A percentile compares a stretch with the other conserved stretches of the same genome.
These are phyloP conservation scores for Tamias sibiricus DNA, from an alignment of 2,113 vertebrate species.

Conservation along the genomic window DNA sequence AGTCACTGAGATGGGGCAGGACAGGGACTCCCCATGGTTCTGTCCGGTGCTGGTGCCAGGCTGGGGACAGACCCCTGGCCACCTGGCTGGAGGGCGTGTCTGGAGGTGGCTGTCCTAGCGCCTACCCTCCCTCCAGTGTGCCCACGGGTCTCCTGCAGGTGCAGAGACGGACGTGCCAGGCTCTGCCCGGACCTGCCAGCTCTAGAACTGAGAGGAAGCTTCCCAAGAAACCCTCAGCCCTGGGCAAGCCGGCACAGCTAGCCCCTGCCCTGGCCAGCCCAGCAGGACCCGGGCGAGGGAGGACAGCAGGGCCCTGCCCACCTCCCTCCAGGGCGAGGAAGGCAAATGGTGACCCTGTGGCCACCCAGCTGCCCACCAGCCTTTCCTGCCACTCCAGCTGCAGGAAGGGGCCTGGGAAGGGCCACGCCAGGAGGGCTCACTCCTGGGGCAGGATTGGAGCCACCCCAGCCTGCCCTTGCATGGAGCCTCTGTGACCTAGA, in stretches of 20 bases:
- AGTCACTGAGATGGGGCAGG: fast-evolving
- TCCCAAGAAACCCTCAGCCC: not conserved
- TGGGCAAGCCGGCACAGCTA: fast-evolving
- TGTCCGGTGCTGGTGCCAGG: not conserved
- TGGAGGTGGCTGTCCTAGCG: not conserved
- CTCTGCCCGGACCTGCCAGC: not conserved
- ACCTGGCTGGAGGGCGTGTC: not conserved
- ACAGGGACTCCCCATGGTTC: not conserved
- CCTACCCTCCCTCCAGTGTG: no score
- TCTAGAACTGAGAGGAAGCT: not conserved
- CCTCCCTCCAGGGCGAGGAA: not conserved
- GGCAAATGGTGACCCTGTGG: not conserved
- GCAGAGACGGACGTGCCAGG: not conserved
- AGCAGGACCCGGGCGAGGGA: not conserved
- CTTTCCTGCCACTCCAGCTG: no score
- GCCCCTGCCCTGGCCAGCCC: not conserved
- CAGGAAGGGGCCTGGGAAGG: not conserved
- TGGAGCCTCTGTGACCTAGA: not conserved
- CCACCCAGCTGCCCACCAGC: not conserved
- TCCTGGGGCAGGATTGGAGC: not conserved
- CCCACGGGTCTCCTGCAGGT: not conserved
- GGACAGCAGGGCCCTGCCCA: not conserved
- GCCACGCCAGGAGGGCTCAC: not conserved
- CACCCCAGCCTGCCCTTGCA: not conserved
- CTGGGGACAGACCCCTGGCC: fast-evolving